Evolutionary conservation across 2,888 invertebrate genomes (phyloP), one percentile per base, ranked within the genome.

Genomic region (Cerceris rybyensis): DNA sequence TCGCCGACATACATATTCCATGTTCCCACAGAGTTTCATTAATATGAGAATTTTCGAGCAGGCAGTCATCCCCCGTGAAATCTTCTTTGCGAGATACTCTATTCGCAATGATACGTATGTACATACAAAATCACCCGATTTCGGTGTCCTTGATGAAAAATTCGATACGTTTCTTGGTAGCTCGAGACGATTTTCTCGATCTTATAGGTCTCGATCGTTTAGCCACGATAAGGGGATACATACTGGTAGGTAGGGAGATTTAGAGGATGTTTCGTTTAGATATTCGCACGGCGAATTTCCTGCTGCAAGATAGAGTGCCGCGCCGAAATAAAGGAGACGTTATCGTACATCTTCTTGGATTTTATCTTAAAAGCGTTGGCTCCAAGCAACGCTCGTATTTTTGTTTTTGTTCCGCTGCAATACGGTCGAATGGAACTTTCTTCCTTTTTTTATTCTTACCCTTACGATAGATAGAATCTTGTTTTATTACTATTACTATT

Each of bases 241-340:
- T 11, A 11, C 9, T 11, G 46, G 46, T 8, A 6, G 8, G 46
- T 8, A 11, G 46, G 46, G 11, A 8, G 46, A 46, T 46, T 46
- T 46, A 11, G 11, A 8, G 46, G 46, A 46, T 46, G n/a, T 50
- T 50, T 50, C 50, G n/a, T 50, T 50, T 50, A 50, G 50, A 50
- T n/a, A 50, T 11, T 46, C 9, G 9, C 46, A 46, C 9, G 9
- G 11, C 8, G 11, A 11, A 46, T 46, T 46, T 46, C 46, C 46
- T 46, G 46, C 46, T 11, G 11, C 46, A 11, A 11, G 46, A 46
- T 46, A 46, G 11, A 52, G 52, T 13, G 52, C 14, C 28, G 55
- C n/a, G 58, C n/a, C 41, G 41, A 58, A 16, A 67, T 50, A 59
- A 39, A 70, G 9, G 41, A 58, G 52, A 75, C 43, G 7, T 0